Conservation (phyloP, 2,113 vertebrate species). For the Gymnarchus niloticus region DNA sequence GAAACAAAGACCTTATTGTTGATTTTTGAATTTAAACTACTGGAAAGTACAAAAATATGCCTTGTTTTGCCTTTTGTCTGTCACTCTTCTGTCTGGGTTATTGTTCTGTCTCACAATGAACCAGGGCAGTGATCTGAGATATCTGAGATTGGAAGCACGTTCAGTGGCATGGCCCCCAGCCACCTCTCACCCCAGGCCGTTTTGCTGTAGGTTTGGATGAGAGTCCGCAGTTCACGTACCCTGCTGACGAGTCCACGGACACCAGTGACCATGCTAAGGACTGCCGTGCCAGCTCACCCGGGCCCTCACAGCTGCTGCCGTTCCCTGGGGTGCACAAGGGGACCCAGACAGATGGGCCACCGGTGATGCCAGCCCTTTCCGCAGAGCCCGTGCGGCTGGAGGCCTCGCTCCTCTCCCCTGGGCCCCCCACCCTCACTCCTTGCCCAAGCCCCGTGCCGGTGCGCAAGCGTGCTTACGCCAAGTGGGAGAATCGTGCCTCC, state of each 20-base stretch:
- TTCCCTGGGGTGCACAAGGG: conserved; percentile 66
- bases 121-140: background rate
- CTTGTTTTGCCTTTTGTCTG: background rate
- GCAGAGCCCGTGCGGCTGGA: conserved; percentile 52
- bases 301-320: conserved; percentile 61
- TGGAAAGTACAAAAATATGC: background rate
- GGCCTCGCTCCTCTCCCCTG: conserved; percentile 50
- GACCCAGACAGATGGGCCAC: conserved; percentile 77
- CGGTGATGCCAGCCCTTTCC: conserved; percentile 42
- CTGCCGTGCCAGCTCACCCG: conserved; percentile 74
- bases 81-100: background rate
- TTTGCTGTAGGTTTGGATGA: conserved; percentile 69
- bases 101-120: background rate
- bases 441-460: conserved; percentile 79
- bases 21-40: background rate
- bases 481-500: conserved; percentile 87
- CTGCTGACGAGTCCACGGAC: conserved; percentile 62
- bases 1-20: background rate
- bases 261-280: conserved; percentile 67
- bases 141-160: background rate
- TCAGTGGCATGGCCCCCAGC: background rate
- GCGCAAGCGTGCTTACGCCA: conserved; percentile 78
- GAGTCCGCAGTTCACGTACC: conserved; percentile 65
- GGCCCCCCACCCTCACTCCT: conserved; percentile 54
- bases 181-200: background rate